A percentile compares a stretch with the other conserved stretches of the same genome.
phyloP scores from a whole-genome alignment of 2,113 vertebrate species.

The Pagrus major region DNA sequence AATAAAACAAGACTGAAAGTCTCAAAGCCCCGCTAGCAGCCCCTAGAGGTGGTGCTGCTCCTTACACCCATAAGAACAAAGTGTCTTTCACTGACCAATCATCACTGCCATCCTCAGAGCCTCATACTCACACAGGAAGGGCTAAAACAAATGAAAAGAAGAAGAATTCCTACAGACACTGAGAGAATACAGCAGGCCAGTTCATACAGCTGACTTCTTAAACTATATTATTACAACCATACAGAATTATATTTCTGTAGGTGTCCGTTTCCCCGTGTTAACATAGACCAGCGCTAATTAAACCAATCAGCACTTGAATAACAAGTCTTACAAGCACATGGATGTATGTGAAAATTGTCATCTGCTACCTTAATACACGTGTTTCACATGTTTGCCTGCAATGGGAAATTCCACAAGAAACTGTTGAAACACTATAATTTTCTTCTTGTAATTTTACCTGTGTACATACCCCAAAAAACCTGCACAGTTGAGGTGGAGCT shows the following conservation, averaged over 20 bases:
- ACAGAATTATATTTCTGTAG: slow-evolving; percentile 6
- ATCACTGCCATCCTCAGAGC: slow-evolving; percentile 37
- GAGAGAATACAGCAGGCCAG: not conserved
- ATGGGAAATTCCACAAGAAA: not conserved
- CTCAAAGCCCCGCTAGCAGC: slow-evolving; percentile 55
- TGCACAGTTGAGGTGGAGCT: not conserved
- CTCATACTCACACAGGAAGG: slow-evolving; percentile 22
- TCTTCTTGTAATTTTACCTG: not conserved
- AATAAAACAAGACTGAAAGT: slow-evolving; percentile 10
- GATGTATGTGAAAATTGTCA: not conserved
- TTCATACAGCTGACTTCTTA: slow-evolving; percentile 1
- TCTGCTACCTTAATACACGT: not conserved
- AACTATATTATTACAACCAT: not conserved
- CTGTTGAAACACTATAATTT: not conserved
- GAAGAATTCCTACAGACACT: slow-evolving; percentile 4
- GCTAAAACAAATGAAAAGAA: slow-evolving; percentile 10
- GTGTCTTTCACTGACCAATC: slow-evolving; percentile 40
- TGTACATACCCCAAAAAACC: not conserved
- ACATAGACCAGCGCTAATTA: not conserved
- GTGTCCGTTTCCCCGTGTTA: not conserved
- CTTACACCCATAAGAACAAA: slow-evolving; percentile 48
- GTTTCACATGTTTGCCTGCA: not conserved
- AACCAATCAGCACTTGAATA: slow-evolving; percentile 1
- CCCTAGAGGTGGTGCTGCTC: slow-evolving; percentile 60
- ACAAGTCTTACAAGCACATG: not conserved